These are phyloP conservation scores for Xanthia togata DNA, from an alignment of 2,888 invertebrate genomes.

Conservation along the genomic window DNA sequence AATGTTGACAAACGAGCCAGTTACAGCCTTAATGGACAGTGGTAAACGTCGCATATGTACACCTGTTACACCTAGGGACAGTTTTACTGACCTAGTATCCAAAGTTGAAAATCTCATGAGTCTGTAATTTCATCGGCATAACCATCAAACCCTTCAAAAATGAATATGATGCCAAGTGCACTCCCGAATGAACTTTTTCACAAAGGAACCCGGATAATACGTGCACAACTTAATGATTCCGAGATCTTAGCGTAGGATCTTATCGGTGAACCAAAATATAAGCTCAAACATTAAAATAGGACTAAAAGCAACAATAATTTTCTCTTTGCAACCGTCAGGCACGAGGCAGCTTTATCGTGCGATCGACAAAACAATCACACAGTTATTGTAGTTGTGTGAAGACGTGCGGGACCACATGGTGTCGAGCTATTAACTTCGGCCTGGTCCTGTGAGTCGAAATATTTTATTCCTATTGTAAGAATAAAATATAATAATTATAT, in stretches of 20 bases:
- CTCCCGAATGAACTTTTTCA: background rate
- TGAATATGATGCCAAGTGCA: too few species aligned
- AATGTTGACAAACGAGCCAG: background rate
- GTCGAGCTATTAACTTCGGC: constrained; percentile 12
- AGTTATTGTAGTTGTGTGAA: constrained; percentile 19
- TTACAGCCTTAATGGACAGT: background rate
- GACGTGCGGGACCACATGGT: background rate
- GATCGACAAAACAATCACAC: constrained; percentile 41
- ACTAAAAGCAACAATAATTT: constrained; percentile 6
- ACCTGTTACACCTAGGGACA: background rate
- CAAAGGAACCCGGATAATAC: background rate
- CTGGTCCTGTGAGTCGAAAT: background rate
- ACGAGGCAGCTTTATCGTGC: constrained; percentile 16
- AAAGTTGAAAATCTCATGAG: background rate
- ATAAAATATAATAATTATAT: background rate
- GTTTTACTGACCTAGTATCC: background rate
- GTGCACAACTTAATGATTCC: background rate
- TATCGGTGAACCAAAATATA: background rate
- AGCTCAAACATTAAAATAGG: background rate
- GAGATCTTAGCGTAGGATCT: background rate
- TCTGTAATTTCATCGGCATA: background rate
- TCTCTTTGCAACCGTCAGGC: constrained; percentile 9
- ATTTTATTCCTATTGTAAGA: background rate
- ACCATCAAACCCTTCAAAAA: background rate
- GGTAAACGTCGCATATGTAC: too few species aligned